A percentile compares a stretch with the other conserved stretches of the same genome.
phyloP scores from a whole-genome alignment of 2,113 vertebrate genomes.

The Corythornis cristatus region DNA sequence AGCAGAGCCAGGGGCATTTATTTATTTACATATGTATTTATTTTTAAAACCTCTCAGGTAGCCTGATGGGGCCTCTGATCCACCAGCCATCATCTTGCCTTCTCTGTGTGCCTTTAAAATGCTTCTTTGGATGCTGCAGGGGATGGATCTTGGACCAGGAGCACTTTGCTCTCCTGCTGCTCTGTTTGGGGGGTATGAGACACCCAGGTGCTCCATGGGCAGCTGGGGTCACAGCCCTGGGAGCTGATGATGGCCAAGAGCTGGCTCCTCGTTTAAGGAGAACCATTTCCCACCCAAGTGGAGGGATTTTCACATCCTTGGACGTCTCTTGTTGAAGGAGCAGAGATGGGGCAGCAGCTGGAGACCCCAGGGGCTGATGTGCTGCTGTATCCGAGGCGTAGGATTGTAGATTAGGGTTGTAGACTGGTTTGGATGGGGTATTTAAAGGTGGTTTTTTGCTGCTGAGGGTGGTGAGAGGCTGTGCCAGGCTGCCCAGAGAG shows the following conservation, averaged over 20 bases:
- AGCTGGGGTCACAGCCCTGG: fast-evolving
- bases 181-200: fast-evolving
- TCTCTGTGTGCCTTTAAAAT: neutral
- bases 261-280: neutral
- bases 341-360: neutral
- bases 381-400: neutral
- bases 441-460: neutral
- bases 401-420: neutral
- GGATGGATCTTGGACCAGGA: neutral
- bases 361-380: fast-evolving
- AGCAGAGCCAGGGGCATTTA: neutral
- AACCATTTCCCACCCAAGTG: fast-evolving
- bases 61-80: neutral
- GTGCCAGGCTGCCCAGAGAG: too few relatives aligned
- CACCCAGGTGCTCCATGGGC: fast-evolving
- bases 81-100: neutral
- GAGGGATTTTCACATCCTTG: fast-evolving
- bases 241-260: neutral
- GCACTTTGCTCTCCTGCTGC: neutral
- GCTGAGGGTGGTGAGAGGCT: too few relatives aligned
- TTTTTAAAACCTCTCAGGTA: neutral
- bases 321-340: neutral
- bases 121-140: fast-evolving
- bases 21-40: too few relatives aligned
- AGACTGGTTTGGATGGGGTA: neutral